Conservation (phyloP, 64 coral and sea anemone genomes). For the Dendronephthya gigantea region DNA sequence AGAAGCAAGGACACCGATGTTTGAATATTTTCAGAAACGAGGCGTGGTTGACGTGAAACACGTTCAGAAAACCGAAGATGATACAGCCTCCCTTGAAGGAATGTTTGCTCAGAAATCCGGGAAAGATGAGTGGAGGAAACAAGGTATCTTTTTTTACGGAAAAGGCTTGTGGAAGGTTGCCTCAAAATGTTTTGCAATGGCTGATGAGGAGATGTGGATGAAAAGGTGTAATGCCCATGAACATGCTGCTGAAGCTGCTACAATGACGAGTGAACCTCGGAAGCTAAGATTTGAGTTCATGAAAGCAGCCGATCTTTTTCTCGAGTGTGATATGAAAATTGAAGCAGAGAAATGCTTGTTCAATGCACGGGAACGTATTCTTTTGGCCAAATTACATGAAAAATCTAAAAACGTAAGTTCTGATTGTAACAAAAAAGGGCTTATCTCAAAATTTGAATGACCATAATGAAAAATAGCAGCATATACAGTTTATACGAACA, state of each 20-base stretch:
- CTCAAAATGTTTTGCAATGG: conserved; percentile 67
- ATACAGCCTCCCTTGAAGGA: conserved; percentile 39
- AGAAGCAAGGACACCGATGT: conserved; percentile 64
- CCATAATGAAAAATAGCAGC: too few relatives aligned
- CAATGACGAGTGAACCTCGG: conserved; percentile 49
- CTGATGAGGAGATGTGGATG: conserved; percentile 47
- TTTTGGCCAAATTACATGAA: conserved; percentile 27
- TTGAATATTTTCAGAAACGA: conserved; percentile 80
- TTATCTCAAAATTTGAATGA: too few relatives aligned
- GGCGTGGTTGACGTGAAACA: conserved; percentile 59
- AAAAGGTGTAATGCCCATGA: conserved; percentile 70
- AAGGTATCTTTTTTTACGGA: conserved; percentile 59
- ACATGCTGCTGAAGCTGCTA: conserved; percentile 57
- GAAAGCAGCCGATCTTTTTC: conserved; percentile 20
- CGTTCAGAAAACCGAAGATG: conserved; percentile 31
- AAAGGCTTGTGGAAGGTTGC: conserved; percentile 75
- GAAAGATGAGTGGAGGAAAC: conserved; percentile 57
- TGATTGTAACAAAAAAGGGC: background rate
- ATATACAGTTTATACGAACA: too few relatives aligned
- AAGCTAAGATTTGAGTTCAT: conserved; percentile 56
- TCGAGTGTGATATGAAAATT: conserved; percentile 6
- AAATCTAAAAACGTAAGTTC: conserved; percentile 32
- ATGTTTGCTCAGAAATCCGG: conserved; percentile 89
- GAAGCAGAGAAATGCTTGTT: conserved; percentile 35
- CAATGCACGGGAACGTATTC: conserved; percentile 27